Base-by-base conservation (phyloP, 2,888 invertebrate genomes). In the Deilephila elpenor region DNA sequence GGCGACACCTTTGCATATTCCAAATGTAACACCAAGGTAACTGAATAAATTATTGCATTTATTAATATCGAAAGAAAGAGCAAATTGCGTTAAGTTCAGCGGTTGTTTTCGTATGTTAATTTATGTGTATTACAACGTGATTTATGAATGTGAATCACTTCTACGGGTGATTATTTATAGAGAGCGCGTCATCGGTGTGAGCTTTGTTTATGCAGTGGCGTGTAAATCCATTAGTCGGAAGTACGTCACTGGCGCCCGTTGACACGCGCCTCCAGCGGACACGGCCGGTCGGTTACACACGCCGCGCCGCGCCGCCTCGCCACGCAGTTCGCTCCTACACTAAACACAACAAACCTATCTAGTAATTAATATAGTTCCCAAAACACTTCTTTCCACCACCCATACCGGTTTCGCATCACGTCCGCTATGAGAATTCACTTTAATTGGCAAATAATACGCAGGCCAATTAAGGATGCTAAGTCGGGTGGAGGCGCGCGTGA, bases 371-470 rank as follows among this genome's bases (percentile, higher is more conserved):
- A 67, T 51, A 67, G 51, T 67, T 67, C 67, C 67, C 29, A 19
- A 73, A 71, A 61, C 70, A 73, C 61, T 61, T 73, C 71, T 71
- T 73, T 61, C 37, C 56, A 34, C 44, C 71, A 71, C 88, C 89
- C 88, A 91, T 92, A 90, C 86, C 86, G 90, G 89, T 93, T 94
- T 93, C 93, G 84, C 84, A 91, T 93, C 94, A 94, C 93, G 94
- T 94, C 85, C 89, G 83, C 91, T 86, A 93, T 91, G 94, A 93
- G 91, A 95, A 93, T 94, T 93, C 93, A 92, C 94, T 94, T 94
- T 95, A 95, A 95, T 95, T 95, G 94, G 94, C 94, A 94, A 94
- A 95, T 95, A 94, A 95, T 95, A 94, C 94, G 93, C 89, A 93
- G 91, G 91, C 92, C 93, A 95, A 95, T 95, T 94, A 95, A 90